Evolutionary conservation across 2,888 invertebrate genomes (phyloP), one percentile per base, ranked within the genome.

Genomic region (Agrotis clavis): DNA sequence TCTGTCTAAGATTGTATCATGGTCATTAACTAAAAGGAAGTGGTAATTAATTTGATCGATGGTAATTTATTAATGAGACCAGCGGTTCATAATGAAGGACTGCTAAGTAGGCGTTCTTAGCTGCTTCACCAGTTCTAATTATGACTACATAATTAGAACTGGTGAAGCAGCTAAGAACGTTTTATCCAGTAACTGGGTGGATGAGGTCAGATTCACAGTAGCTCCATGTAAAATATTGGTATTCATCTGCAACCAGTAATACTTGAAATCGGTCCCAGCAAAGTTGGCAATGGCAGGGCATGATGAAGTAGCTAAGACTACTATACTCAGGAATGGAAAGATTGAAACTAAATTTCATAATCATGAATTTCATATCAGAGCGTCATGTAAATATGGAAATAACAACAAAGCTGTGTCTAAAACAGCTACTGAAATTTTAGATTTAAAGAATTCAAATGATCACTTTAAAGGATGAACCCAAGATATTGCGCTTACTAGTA

Each of bases 21-120:
- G 48, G 13, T n/a, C 62, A 53, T 64, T 64, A 67, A 62, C 30
- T 79, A 53, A 66, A 30, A 61, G 66, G 80, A 80, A 79, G 66
- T 59, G 47, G 25, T 18, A 18, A 14, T 69, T 77, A 60, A 64
- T 61, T 73, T 67, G 56, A 81, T 73, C 45, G 35, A 69, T 77
- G 68, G 53, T 77, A 67, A 72, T 80, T 79, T 71, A 71, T 75
- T 75, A 75, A 73, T 73, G 54, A 73, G 47, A 41, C 18, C 63
- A 18, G 35, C 7, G 1, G 53, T 51, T 50, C 35, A 35, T 66
- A 51, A 66, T 57, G 53, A 66, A 47, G 18, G n/a, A 45, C 5
- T 6, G 41, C 47, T 66, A 41, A 54, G 41, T 74, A 47, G 45
- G 14, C 57, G 35, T 45, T n/a, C n/a, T n/a, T n/a, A n/a, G n/a